Evolutionary conservation across 2,113 vertebrate species (phyloP), one percentile per base, ranked within the genome.

Genomic region (Tonatia bakeri): DNA sequence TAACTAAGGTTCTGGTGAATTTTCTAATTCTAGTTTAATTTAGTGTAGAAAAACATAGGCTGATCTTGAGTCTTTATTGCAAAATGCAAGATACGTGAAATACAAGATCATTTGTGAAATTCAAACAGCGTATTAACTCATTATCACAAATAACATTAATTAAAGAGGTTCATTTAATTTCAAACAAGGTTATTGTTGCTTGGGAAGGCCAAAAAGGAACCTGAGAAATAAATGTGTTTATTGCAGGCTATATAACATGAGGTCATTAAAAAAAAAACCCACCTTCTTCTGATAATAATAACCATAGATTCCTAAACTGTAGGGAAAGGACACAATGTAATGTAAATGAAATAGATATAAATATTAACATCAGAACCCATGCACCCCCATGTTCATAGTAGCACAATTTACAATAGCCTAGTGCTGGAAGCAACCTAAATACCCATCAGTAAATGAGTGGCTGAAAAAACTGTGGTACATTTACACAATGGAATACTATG

Each of bases 1-100:
- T n/a, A 45, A 77, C 52, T 22, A 91, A 61, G 15, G 20, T 40
- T 70, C 43, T 72, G 80, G 33, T 87, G 20, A 84, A 77, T 89
- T 92, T 76, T 11, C 1, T 22, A 90, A 59, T 87, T 47, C 13
- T 65, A 40, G 73, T 59, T 76, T 93, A 90, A 40, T 38, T 33
- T 31, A 52, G 26, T 93, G 24, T 33, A 87, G 81, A 64, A 92
- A 90, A 97, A 96, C 87, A 87, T 36, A 45, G 28, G 54, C 28
- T 87, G 31, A 65, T 70, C 28, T 52, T 85, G 33, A 80, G 7
- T 85, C 40, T 72, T 75, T 36, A 72, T 38, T 67, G n/a, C 2
- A 47, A 96, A 94, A 47, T 77, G 4, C 43, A 81, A 72, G 61
- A 43, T 93, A 73, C 38, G 3, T 90, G 54, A 28, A 72, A 52